phyloP scores from a whole-genome alignment of 1,140 invertebrate species.

The Pectinophora gossypiella region DNA sequence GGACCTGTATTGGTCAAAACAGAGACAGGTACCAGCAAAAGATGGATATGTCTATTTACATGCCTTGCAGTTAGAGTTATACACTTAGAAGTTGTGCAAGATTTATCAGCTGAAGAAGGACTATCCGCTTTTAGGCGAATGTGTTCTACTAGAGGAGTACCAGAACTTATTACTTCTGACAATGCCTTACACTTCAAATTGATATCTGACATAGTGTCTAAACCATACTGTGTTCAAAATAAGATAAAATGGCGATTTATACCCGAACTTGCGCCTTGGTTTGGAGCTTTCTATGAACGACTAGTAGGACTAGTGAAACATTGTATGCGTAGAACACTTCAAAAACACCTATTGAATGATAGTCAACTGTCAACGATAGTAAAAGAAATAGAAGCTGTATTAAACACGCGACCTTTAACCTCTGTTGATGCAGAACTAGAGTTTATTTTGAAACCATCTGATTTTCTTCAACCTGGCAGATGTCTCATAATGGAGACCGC shows the following conservation, averaged over 20 bases:
- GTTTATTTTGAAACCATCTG: too few species aligned
- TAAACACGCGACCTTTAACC: too few species aligned
- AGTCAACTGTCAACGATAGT: too few species aligned
- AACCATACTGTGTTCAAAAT: constrained; percentile 13
- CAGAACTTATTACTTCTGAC: constrained; percentile 40
- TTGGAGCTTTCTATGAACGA: constrained; percentile 9
- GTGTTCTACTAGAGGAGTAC: constrained; percentile 29
- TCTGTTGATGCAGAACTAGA: too few species aligned
- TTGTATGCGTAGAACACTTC: too few species aligned
- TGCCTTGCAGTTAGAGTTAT: constrained; percentile 32
- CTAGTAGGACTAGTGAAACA: constrained; percentile 7
- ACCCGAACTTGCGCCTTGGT: constrained; percentile 7
- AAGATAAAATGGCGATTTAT: constrained; percentile 12
- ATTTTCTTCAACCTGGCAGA: too few species aligned
- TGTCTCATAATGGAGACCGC: too few species aligned
- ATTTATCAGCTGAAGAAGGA: constrained; percentile 30
- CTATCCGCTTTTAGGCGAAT: constrained; percentile 31
- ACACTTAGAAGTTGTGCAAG: constrained; percentile 37
- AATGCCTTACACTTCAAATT: constrained; percentile 9
- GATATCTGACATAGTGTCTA: constrained; percentile 3
- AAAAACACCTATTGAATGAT: too few species aligned
- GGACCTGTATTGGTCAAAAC: constrained; percentile 2
- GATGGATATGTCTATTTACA: constrained; percentile 34
- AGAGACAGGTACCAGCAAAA: constrained; percentile 17
- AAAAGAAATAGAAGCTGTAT: too few species aligned